Base-by-base conservation (phyloP, 2,113 vertebrate species). In the Sinocyclocheilus grahami region DNA sequence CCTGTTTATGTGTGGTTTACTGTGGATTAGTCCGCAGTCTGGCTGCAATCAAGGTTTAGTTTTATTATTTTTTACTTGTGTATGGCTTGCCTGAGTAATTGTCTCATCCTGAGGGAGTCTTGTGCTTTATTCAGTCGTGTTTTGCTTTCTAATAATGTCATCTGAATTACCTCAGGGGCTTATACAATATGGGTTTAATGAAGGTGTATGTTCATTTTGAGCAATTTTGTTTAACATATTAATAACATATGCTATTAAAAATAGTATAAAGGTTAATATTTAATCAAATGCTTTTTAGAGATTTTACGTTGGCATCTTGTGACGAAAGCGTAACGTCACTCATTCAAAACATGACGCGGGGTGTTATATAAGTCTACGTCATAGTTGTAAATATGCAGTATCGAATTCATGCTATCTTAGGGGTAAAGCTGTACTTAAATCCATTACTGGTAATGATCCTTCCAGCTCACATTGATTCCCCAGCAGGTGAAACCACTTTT, bases 1-100 rank as follows among this genome's bases (percentile, higher is more conserved):
- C 42, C 1, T 84, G 82, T 84, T 74, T 74, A 74, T 83, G 48
- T 83, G 82, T 39, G 82, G 1, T 71, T 74, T 60, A 83, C 48
- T 18, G 82, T 74, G 33, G 51, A 74, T 74, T 84, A 84, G 33
- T 58, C 82, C 27, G 82, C 82, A 74, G 51, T 74, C 82, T 27
- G 67, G 0, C 12, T 37, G 22, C 22, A 18, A 42, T 83, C 18
- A 72, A 58, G 55, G 30, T 42, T 74, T 74, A 37, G 74, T 74
- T 84, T 74, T 1, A 5, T 37, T 18, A 24, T 9, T 22, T 80
- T 3, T 39, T 9, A 58, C 65, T 72, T 83, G 58, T 83, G 74
- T 39, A 83, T 58, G 30, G 11, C 67, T 72, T 53, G 48, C 46
- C 48, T 22, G 42, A 37, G 2, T 27, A 53, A 51, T 30, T 27